Base-by-base conservation (phyloP, 2,797 vertebrate genomes). In the Fringilla coelebs region DNA sequence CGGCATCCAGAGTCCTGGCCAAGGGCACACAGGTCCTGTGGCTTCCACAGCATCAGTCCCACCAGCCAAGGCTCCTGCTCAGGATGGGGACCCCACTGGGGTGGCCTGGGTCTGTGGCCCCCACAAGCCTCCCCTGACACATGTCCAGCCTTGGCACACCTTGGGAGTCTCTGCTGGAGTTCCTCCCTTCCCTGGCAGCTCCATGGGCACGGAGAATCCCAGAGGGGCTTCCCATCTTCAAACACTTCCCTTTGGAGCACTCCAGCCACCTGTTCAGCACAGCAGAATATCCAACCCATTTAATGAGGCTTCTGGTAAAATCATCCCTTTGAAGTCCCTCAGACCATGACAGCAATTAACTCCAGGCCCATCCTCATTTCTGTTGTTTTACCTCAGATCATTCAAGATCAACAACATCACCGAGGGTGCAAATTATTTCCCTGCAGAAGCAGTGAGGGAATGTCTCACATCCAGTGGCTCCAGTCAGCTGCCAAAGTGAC, bases 341-440 rank as follows among this genome's bases (percentile, higher is more conserved):
- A 92, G 91, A 91, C 81, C 88, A 70, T 15, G 88, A 91, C 91
- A 96, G 94, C 94, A 92, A 96, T 93, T 96, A 94, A 94, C 92
- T 90, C 54, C 86, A 88, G 94, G 76, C 79, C 74, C 55, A 65
- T 92, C 94, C 83, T 86, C 78, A 57, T 63, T 95, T 89, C 65
- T 95, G 62, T 76, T 87, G 79, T 90, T 91, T 89, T 80, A 85
- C 74, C 83, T 85, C 29, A 68, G 84, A 54, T 85, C 60, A 22
- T 31, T 90, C 36, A 24, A 60, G 88, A 95, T 86, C 93, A 94
- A 79, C 94, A 91, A 9, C 81, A 63, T 62, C 80, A 46, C 79
- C 8, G 61, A 65, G 55, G 78, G 77, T 95, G 92, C 84, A 88
- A 96, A 91, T 96, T 78, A 62, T 94, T 86, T 82, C 74, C 80